Conservation (phyloP, 2,888 invertebrate genomes). For the Philaethria dido region DNA sequence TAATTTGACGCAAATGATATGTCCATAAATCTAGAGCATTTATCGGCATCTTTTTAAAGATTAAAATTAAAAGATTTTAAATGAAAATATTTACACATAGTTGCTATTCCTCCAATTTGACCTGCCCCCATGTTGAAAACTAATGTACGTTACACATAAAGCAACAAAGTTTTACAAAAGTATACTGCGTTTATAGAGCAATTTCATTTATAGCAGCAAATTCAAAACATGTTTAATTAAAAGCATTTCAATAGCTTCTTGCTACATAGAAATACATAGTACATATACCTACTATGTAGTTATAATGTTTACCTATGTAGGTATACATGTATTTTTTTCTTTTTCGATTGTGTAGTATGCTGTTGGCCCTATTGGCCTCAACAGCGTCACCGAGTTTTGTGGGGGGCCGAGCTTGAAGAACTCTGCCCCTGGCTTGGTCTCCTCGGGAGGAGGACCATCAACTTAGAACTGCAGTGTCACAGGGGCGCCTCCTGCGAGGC, state of each 20-base stretch:
- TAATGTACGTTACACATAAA: neutral
- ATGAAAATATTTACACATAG: slow-evolving; percentile 49
- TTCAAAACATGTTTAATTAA: slow-evolving; percentile 15
- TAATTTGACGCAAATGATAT: neutral
- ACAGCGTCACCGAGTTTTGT: too few species aligned
- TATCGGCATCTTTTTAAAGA: neutral
- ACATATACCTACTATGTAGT: neutral
- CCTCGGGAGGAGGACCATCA: too few species aligned
- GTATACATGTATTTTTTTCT: too few species aligned
- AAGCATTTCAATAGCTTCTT: neutral
- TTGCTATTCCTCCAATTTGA: slow-evolving; percentile 57
- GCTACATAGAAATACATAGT: neutral
- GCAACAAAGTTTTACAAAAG: neutral
- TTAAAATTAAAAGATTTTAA: neutral
- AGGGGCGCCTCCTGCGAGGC: too few species aligned
- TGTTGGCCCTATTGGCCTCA: too few species aligned
- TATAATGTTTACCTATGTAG: too few species aligned
- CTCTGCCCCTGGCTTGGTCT: too few species aligned
- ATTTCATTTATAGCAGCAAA: slow-evolving; percentile 10
- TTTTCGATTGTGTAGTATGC: too few species aligned
- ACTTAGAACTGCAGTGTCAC: too few species aligned
- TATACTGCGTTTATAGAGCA: neutral
- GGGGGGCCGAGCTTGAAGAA: too few species aligned
- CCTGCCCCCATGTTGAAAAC: slow-evolving; percentile 53
- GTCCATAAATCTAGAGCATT: neutral